Conservation (phyloP, 2,113 vertebrate genomes). For the Nothocercus nigrocapillus region DNA sequence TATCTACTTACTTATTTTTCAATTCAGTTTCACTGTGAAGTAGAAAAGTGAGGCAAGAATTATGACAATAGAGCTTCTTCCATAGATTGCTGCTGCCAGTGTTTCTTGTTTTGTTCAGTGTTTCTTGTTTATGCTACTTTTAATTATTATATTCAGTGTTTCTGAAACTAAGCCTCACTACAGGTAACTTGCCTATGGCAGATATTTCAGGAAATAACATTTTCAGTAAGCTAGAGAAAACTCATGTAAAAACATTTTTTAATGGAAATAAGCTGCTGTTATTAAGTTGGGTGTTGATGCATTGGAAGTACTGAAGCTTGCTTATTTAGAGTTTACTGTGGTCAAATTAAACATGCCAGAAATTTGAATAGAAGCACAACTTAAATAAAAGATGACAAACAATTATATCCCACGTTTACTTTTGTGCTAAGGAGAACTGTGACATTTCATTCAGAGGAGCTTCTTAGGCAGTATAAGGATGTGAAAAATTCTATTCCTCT, state of each 20-base stretch:
- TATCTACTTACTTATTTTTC: background rate
- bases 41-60: background rate
- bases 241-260: background rate
- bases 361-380: slow-evolving; percentile 1
- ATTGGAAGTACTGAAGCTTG: background rate
- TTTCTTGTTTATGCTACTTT: background rate
- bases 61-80: background rate
- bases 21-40: background rate
- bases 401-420: background rate
- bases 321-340: slow-evolving; percentile 26
- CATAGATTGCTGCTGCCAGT: background rate
- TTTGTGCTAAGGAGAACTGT: slow-evolving; percentile 30
- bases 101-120: background rate
- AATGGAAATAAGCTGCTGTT: background rate
- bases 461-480: slow-evolving; percentile 4
- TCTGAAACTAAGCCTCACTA: background rate
- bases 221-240: slow-evolving; percentile 11
- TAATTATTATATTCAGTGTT: background rate
- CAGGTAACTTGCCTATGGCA: background rate
- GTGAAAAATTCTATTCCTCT: background rate
- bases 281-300: slow-evolving; percentile 5
- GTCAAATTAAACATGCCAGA: slow-evolving; percentile 27
- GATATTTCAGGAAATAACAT: background rate
- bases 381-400: slow-evolving; percentile 52
- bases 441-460: slow-evolving; percentile 24